A percentile compares a stretch with the other conserved stretches of the same genome.
Conservation (phyloP, 2,113 vertebrate genomes). For the Corythaixoides concolor region DNA sequence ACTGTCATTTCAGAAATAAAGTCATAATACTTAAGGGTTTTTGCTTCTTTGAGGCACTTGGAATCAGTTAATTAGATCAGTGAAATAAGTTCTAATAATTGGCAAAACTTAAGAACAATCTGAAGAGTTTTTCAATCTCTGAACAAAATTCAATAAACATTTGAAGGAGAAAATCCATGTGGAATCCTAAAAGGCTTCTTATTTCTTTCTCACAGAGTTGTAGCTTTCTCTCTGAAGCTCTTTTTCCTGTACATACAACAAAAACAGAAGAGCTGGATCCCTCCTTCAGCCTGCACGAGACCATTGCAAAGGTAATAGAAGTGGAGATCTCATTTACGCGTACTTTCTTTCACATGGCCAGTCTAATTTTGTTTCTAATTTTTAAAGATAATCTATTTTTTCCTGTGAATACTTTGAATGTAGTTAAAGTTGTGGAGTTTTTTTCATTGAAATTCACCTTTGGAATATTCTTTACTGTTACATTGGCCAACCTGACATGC, state of each 20-base stretch:
- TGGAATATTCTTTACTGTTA: not conserved
- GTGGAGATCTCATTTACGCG: not conserved
- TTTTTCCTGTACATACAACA: slow-evolving; percentile 73
- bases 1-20: not conserved
- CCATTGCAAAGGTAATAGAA: slow-evolving; percentile 86
- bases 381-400: not conserved
- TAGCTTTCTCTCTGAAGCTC: slow-evolving; percentile 85
- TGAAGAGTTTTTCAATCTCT: slow-evolving; percentile 44
- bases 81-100: not conserved
- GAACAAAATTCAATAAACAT: slow-evolving; percentile 50
- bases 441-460: not conserved
- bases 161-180: slow-evolving; percentile 45
- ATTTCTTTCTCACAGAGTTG: slow-evolving; percentile 75
- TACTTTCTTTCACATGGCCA: not conserved
- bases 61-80: slow-evolving; percentile 41
- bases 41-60: not conserved
- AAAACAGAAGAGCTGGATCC: slow-evolving; percentile 81
- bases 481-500: accelerated
- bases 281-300: slow-evolving; percentile 86
- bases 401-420: not conserved
- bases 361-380: not conserved
- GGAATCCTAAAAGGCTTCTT: slow-evolving; percentile 39
- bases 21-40: not conserved
- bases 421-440: not conserved
- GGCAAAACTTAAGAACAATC: slow-evolving; percentile 33